These are phyloP conservation scores for Parazoanthus darwini DNA, from an alignment of 92 coral and sea anemone species.

Conservation along the genomic window DNA sequence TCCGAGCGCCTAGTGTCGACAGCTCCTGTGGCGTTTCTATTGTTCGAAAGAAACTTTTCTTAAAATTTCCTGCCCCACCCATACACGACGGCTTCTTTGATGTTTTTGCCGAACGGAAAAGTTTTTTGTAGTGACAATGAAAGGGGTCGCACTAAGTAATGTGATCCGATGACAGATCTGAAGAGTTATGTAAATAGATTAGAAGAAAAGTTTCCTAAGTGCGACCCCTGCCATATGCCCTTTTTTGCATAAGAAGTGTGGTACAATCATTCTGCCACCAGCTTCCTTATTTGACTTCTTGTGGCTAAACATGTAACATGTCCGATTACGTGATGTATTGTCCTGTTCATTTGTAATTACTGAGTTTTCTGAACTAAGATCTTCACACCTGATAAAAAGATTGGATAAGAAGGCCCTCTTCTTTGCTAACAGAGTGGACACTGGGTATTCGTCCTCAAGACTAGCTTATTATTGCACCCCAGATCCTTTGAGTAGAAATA, in stretches of 20 bases:
- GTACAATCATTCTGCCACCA: not conserved
- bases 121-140: constrained; percentile 12
- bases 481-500: constrained; percentile 38
- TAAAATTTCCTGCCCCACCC: constrained; percentile 10
- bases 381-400: constrained; percentile 31
- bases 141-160: constrained; percentile 9
- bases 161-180: not conserved
- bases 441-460: constrained; percentile 10
- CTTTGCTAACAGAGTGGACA: constrained; percentile 53
- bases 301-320: not conserved
- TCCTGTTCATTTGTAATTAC: constrained; percentile 31
- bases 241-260: not conserved
- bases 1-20: constrained; percentile 18
- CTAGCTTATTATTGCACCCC: constrained; percentile 29
- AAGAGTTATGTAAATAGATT: too few species aligned
- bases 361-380: constrained; percentile 39
- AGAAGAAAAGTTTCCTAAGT: too few species aligned
- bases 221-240: too few species aligned
- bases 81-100: constrained; percentile 14
- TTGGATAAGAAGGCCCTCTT: constrained; percentile 49
- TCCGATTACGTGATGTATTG: constrained; percentile 30
- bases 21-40: constrained; percentile 16
- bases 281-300: not conserved
- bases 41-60: constrained; percentile 13
- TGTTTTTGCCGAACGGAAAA: constrained; percentile 13